Evolutionary conservation across 2,113 vertebrate genomes (phyloP), one percentile per base, ranked within the genome.

Genomic region (Climacteris rufus): DNA sequence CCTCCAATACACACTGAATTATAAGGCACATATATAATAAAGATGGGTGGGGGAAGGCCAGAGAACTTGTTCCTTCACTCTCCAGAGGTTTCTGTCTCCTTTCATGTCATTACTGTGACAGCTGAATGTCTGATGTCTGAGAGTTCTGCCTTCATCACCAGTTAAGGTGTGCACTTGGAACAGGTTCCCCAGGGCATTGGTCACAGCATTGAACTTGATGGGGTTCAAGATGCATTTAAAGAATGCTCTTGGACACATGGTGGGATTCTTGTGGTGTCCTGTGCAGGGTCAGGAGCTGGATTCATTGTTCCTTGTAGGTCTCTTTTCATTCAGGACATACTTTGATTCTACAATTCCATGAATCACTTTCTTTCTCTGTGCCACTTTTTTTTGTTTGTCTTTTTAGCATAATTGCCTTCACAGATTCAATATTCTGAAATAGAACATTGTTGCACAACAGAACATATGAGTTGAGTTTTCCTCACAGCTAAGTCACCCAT

Each of bases 391-490:
- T n/a, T n/a, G n/a, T n/a, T n/a, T n/a, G n/a, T n/a, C n/a, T 37
- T 44, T 90, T 66, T 47, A 9, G 16, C 7, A 37, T 5, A 63
- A 31, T 6, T 81, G 22, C 10, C 37, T 39, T 49, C 60, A 42
- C 24, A 82, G 9, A 9, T 23, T 70, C 0, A 1, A 11, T 6
- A 60, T 52, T 74, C 49, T 76, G n/a, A 61, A 49, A 57, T 1
- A 33, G 23, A 50, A 20, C 4, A 7, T 6, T 2, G 1, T 4
- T 65, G 25, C 30, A 71, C 21, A 52, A 5, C 0, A 2, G 28
- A 39, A 6, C 2, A 20, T 30, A 12, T 5, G n/a, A 72, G 14
- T 1, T 54, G 59, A 50, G 8, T 49, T 88, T 88, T 85, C 31
- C 28, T 11, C 13, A 23, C 56, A 68, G 30, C 39, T 42, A 15